Percentiles rank a stretch among this genome's conserved stretches.
phyloP scores from a whole-genome alignment of 2,888 invertebrate genomes.

The Piscicola geometra region DNA sequence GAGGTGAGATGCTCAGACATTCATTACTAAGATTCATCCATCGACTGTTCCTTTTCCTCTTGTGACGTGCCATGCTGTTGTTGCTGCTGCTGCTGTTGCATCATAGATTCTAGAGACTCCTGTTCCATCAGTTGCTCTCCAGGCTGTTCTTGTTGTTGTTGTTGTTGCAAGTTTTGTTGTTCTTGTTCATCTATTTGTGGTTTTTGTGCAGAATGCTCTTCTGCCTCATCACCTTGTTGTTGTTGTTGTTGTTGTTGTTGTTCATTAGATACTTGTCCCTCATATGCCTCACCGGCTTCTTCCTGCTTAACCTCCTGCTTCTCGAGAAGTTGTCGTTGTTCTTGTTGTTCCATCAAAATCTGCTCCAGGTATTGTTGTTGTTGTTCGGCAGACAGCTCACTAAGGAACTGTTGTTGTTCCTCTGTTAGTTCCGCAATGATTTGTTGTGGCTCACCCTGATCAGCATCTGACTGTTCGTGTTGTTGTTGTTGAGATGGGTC shows the following conservation, averaged over 20 bases:
- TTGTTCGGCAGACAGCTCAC: background rate
- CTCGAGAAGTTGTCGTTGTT: slow-evolving; percentile 17
- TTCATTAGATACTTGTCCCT: background rate
- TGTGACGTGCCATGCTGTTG: background rate
- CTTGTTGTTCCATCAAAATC: background rate
- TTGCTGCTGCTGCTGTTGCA: slow-evolving; percentile 11
- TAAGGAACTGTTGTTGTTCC: background rate
- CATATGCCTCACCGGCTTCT: background rate
- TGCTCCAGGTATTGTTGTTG: slow-evolving; percentile 23
- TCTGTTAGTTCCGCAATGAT: background rate
- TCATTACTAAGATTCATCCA: background rate
- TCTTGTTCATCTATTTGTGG: background rate
- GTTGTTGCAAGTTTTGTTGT: slow-evolving; percentile 7
- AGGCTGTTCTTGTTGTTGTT: slow-evolving; percentile 9
- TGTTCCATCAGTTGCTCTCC: slow-evolving; percentile 24
- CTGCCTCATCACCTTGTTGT: background rate
- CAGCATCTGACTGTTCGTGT: too few species aligned
- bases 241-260: background rate
- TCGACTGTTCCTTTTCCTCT: background rate
- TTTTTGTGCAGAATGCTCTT: background rate
- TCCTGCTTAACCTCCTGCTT: background rate
- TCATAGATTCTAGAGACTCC: background rate
- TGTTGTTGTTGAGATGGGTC: slow-evolving; percentile 14
- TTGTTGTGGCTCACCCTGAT: slow-evolving; percentile 13
- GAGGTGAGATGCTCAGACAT: too few species aligned